These are phyloP conservation scores for Helogale parvula DNA, from an alignment of 2,113 vertebrate species.

Conservation along the genomic window DNA sequence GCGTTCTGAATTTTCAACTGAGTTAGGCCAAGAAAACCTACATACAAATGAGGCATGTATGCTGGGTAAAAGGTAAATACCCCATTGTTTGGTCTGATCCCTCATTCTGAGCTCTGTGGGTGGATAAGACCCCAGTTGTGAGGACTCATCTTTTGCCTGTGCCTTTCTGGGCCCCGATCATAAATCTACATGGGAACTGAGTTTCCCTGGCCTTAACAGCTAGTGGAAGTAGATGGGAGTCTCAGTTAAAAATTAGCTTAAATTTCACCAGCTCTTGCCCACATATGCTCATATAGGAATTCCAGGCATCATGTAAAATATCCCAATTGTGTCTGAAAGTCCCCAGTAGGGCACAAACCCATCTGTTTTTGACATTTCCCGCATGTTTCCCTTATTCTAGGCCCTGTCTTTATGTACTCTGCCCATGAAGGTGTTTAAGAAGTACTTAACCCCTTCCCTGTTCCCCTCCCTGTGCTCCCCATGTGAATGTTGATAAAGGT, in stretches of 20 bases:
- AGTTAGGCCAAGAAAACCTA: constrained; percentile 17
- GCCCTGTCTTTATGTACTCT: neutral
- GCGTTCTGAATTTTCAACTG: constrained; percentile 22
- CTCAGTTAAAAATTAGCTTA: constrained; percentile 34
- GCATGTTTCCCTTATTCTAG: constrained; percentile 14
- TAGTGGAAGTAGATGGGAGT: neutral
- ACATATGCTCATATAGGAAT: neutral
- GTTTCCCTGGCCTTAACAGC: neutral
- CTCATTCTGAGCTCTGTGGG: neutral
- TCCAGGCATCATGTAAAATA: neutral
- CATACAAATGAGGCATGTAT: neutral
- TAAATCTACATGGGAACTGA: constrained; percentile 27
- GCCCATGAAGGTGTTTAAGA: neutral
- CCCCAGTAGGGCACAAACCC: neutral
- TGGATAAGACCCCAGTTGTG: neutral
- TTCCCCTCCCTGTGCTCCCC: neutral
- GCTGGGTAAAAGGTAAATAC: neutral
- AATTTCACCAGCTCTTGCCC: neutral
- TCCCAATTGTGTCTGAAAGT: neutral
- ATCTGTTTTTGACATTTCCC: neutral
- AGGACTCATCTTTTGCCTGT: constrained; percentile 18
- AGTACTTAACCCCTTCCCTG: neutral
- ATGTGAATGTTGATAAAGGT: neutral
- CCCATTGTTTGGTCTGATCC: neutral
- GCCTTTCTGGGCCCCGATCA: neutral